Evolutionary conservation across 2,113 vertebrate genomes (phyloP).

Genomic region (Orycteropus afer): DNA sequence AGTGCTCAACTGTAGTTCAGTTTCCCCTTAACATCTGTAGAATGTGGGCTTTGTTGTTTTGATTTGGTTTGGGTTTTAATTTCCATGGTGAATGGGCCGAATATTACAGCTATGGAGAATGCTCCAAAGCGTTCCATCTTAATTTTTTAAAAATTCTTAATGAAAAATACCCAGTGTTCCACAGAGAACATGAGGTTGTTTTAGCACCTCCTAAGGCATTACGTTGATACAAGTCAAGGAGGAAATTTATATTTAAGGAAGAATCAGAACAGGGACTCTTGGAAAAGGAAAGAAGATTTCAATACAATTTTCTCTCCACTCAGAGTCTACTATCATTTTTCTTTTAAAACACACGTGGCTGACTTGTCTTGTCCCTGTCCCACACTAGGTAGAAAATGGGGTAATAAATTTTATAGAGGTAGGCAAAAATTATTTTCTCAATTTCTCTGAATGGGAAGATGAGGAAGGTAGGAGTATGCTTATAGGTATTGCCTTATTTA

Average conservation of each 20-base stretch:
- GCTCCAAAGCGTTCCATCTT: not conserved
- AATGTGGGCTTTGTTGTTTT: not conserved
- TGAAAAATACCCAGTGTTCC: constrained; percentile 19
- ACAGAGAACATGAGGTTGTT: not conserved
- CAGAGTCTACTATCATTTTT: not conserved
- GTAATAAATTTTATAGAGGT: constrained; percentile 64
- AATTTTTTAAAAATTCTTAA: constrained; percentile 35
- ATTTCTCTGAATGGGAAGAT: not conserved
- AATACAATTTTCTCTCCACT: not conserved
- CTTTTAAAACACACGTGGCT: not conserved
- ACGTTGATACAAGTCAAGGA: not conserved
- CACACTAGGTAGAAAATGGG: not conserved
- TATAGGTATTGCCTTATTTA: constrained; percentile 59
- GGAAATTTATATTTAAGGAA: constrained; percentile 1
- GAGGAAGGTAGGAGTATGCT: not conserved
- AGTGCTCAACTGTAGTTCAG: not conserved
- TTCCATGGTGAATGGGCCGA: not conserved
- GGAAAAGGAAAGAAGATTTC: not conserved
- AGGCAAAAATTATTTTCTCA: constrained; percentile 59
- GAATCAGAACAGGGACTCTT: not conserved
- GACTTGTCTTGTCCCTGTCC: not conserved
- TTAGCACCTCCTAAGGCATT: not conserved
- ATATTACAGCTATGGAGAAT: not conserved
- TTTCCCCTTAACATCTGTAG: constrained; percentile 41
- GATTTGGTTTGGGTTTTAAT: not conserved